Conservation (phyloP, 2,113 vertebrate genomes). For the Pagrus major region DNA sequence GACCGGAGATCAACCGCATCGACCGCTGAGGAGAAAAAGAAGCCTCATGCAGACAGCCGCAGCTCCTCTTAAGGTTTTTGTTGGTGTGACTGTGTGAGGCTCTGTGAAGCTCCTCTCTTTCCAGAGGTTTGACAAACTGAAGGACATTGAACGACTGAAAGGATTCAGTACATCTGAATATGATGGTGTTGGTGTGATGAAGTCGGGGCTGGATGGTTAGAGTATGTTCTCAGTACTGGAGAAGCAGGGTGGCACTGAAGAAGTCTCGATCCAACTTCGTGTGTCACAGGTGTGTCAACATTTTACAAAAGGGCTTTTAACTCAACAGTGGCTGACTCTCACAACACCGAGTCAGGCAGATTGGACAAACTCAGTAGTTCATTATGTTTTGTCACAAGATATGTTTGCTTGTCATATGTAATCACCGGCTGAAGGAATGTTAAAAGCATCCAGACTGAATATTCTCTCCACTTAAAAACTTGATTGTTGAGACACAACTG, state of each 20-base stretch:
- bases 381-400: background rate
- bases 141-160: slow-evolving; percentile 71
- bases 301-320: slow-evolving; percentile 41
- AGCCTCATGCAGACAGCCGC: slow-evolving; percentile 72
- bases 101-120: slow-evolving; percentile 72
- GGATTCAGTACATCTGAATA: slow-evolving; percentile 59
- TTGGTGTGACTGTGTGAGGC: slow-evolving; percentile 69
- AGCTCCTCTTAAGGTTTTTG: slow-evolving; percentile 69
- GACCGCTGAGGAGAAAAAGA: slow-evolving; percentile 42
- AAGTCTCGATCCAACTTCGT: slow-evolving; percentile 29
- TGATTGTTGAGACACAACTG: slow-evolving; percentile 17
- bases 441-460: slow-evolving; percentile 45
- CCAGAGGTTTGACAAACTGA: slow-evolving; percentile 69
- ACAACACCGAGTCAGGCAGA: slow-evolving; percentile 12
- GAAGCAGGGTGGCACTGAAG: slow-evolving; percentile 24
- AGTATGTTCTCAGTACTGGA: slow-evolving; percentile 30
- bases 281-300: slow-evolving; percentile 50
- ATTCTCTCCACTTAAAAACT: slow-evolving; percentile 37
- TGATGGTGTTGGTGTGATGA: slow-evolving; percentile 51
- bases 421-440: slow-evolving; percentile 27
- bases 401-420: slow-evolving; percentile 21
- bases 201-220: slow-evolving; percentile 27
- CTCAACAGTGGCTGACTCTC: slow-evolving; percentile 19
- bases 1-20: slow-evolving; percentile 68
- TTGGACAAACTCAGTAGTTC: slow-evolving; percentile 16